Conservation (phyloP, 30 jellyfish, hydroid and myxozoan genomes). For the Aurelia sp. region DNA sequence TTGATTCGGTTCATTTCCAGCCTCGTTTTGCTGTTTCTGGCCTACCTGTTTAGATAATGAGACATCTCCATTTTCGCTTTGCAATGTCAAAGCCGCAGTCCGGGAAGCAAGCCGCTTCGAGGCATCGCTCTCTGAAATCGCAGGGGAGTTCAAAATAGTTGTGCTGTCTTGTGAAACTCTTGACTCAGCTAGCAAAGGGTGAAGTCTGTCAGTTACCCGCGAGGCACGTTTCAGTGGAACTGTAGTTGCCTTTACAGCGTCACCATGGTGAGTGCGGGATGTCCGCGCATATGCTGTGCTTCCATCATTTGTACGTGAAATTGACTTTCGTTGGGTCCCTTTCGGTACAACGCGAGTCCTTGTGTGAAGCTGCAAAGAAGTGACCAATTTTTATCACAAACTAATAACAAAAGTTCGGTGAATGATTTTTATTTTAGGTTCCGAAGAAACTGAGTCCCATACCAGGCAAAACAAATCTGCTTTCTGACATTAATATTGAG, state of each 20-base stretch:
- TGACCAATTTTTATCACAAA: no score
- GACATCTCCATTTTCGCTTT: conserved; percentile 27
- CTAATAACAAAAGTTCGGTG: no score
- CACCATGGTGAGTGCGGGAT: conserved; percentile 31
- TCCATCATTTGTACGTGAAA: conserved; percentile 44
- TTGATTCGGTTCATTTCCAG: conserved; percentile 54
- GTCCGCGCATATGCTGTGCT: conserved; percentile 17
- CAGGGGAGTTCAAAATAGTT: neutral
- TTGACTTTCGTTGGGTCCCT: conserved; percentile 38
- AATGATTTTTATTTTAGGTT: no score
- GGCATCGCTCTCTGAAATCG: conserved; percentile 13
- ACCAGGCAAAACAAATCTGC: no score
- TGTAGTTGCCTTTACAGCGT: conserved; percentile 12
- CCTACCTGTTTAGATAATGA: conserved; percentile 7
- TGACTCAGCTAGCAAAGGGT: conserved; percentile 48
- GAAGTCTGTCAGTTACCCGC: conserved; percentile 56
- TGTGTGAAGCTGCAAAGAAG: conserved; percentile 21
- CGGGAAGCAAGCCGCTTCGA: conserved; percentile 37
- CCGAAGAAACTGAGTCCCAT: no score
- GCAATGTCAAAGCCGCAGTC: conserved; percentile 53
- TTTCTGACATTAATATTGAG: no score
- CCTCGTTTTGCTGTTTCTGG: conserved; percentile 33
- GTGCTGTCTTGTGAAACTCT: conserved; percentile 26
- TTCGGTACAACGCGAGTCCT: conserved; percentile 52
- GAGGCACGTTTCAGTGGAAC: conserved; percentile 60